Conservation (phyloP, 2,797 vertebrate genomes). For the Sebastes oblongus region DNA sequence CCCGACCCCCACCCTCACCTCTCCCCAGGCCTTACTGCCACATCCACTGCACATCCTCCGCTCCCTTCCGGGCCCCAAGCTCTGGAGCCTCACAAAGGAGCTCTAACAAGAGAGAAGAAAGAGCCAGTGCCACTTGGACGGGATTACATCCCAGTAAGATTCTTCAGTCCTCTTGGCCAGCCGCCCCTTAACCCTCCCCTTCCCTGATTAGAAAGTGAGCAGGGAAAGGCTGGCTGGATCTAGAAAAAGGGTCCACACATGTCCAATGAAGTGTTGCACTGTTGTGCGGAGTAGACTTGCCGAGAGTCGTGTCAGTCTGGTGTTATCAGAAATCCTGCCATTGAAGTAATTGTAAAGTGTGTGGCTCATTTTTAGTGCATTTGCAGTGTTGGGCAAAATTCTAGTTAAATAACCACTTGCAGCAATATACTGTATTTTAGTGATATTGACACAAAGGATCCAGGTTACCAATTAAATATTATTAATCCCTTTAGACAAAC, state of each 20-base stretch:
- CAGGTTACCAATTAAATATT: background rate
- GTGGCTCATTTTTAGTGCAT: slow-evolving; percentile 1
- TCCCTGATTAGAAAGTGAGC: slow-evolving; percentile 80
- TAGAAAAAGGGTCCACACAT: slow-evolving; percentile 73
- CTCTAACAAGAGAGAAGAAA: slow-evolving; percentile 87
- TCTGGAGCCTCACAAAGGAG: slow-evolving; percentile 84
- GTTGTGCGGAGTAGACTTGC: slow-evolving; percentile 73
- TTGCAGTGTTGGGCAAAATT: background rate
- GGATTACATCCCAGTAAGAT: slow-evolving; percentile 85
- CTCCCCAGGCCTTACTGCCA: slow-evolving; percentile 79
- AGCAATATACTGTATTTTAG: background rate
- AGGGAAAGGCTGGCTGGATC: slow-evolving; percentile 73
- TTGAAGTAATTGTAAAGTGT: slow-evolving; percentile 27
- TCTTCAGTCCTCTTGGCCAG: slow-evolving; percentile 74
- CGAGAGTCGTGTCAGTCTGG: slow-evolving; percentile 58
- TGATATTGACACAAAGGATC: background rate
- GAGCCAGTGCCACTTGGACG: slow-evolving; percentile 85
- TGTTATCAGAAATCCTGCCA: slow-evolving; percentile 54
- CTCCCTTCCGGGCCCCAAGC: slow-evolving; percentile 84
- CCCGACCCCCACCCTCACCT: slow-evolving; percentile 59
- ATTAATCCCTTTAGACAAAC: background rate
- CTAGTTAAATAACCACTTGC: background rate
- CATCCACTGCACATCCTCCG: slow-evolving; percentile 87
- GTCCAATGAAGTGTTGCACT: slow-evolving; percentile 79
- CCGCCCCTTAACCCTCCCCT: slow-evolving; percentile 78